Conservation (phyloP, 2,888 invertebrate genomes). For the Dryococelus australis region DNA sequence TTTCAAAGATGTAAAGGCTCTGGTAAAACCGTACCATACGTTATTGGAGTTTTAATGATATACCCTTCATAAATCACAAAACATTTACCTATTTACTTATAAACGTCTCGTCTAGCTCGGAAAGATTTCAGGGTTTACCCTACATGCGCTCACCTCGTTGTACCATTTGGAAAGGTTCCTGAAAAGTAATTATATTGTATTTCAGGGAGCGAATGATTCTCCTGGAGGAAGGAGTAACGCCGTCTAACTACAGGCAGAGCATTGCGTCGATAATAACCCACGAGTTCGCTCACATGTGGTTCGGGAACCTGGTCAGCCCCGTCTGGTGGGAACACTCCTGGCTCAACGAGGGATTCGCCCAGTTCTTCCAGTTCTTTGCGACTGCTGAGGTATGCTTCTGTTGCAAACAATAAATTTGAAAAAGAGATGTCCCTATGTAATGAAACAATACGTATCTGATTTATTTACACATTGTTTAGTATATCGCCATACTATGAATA, state of each 20-base stretch:
- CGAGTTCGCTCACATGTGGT: conserved; percentile 59
- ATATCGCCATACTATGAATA: conserved; percentile 53
- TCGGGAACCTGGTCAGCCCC: conserved; percentile 53
- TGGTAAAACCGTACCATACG: too few species aligned
- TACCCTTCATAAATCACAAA: too few species aligned
- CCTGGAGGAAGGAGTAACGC: conserved; percentile 56
- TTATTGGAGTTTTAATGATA: too few species aligned
- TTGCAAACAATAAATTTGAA: conserved; percentile 53
- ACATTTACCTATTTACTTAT: too few species aligned
- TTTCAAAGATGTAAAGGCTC: too few species aligned
- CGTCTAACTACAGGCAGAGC: conserved; percentile 58
- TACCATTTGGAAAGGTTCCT: too few species aligned
- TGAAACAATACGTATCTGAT: too few species aligned
- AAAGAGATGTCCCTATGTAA: too few species aligned
- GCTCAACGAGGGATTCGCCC: conserved; percentile 63
- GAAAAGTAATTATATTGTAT: neutral
- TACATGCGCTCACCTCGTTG: too few species aligned
- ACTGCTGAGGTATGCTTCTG: conserved; percentile 47
- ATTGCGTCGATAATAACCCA: conserved; percentile 56
- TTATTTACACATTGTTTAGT: too few species aligned
- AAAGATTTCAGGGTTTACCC: too few species aligned
- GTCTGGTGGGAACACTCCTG: conserved; percentile 61
- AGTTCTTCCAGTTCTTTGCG: conserved; percentile 75
- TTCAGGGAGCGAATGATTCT: conserved; percentile 68
- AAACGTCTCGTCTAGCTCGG: too few species aligned